phyloP scores from a whole-genome alignment of 2,888 invertebrate genomes.

The Heliconius aoede region DNA sequence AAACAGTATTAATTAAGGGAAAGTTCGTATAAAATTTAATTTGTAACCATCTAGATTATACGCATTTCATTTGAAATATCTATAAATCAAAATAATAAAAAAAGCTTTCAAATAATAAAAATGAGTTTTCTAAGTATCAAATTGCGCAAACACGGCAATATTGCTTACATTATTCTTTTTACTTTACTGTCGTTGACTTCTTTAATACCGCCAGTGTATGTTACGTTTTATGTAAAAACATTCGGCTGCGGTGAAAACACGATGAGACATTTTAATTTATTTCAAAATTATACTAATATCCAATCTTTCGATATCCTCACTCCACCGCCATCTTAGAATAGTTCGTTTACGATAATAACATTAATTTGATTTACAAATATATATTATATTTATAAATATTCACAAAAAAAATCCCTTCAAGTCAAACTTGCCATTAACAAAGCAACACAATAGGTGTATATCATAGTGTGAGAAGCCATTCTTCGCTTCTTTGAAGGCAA shows the following conservation, averaged over 20 bases:
- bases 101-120: constrained; percentile 9
- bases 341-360: constrained; percentile 30
- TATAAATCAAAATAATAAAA: constrained; percentile 26
- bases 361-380: not conserved
- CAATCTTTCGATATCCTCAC: constrained; percentile 45
- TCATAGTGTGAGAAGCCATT: constrained; percentile 64
- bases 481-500: constrained; percentile 63
- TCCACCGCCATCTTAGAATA: constrained; percentile 42
- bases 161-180: constrained; percentile 58
- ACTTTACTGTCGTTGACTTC: constrained; percentile 59
- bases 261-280: constrained; percentile 58
- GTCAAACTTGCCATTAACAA: constrained; percentile 44
- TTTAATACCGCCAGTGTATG: constrained; percentile 64
- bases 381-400: too few species aligned
- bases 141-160: constrained; percentile 47
- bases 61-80: constrained; percentile 11
- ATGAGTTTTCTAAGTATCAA: constrained; percentile 46
- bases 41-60: not conserved
- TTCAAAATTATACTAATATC: constrained; percentile 47
- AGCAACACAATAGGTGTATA: constrained; percentile 64
- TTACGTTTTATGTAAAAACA: constrained; percentile 57
- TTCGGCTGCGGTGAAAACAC: constrained; percentile 63
- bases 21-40: not conserved
- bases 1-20: not conserved
- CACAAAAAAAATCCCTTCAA: constrained; percentile 19